Evolutionary conservation across 2,797 vertebrate genomes (phyloP).

Genomic region (Todus mexicanus): DNA sequence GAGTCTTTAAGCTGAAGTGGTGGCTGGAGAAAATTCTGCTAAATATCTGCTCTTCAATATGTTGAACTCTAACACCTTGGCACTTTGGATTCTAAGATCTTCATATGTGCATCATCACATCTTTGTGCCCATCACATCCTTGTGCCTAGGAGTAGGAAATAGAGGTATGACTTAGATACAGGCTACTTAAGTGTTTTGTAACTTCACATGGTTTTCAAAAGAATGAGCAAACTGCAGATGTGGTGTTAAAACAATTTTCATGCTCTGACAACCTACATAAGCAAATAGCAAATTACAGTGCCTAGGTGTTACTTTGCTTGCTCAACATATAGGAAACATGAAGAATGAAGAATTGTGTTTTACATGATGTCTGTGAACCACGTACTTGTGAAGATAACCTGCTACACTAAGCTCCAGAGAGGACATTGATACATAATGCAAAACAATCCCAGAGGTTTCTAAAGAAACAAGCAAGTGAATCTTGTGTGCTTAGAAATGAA

Average conservation of each 20-base stretch:
- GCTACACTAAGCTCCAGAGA: neutral
- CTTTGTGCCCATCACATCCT: neutral
- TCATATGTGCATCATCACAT: neutral
- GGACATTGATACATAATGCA: neutral
- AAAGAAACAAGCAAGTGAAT: neutral
- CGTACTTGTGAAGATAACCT: neutral
- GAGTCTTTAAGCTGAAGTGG: neutral
- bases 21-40: neutral
- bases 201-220: neutral
- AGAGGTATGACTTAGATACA: neutral
- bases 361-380: neutral
- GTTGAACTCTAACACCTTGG: neutral
- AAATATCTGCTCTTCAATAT: neutral
- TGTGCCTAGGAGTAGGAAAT: neutral
- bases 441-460: neutral
- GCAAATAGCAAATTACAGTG: neutral
- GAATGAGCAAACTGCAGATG: neutral
- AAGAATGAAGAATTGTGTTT: neutral
- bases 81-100: neutral
- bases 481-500: neutral
- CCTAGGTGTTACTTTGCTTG: neutral
- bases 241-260: neutral
- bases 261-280: neutral
- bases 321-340: neutral
- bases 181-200: neutral